Conservation (phyloP, 2,113 vertebrate species). For the Heterocephalus glaber region DNA sequence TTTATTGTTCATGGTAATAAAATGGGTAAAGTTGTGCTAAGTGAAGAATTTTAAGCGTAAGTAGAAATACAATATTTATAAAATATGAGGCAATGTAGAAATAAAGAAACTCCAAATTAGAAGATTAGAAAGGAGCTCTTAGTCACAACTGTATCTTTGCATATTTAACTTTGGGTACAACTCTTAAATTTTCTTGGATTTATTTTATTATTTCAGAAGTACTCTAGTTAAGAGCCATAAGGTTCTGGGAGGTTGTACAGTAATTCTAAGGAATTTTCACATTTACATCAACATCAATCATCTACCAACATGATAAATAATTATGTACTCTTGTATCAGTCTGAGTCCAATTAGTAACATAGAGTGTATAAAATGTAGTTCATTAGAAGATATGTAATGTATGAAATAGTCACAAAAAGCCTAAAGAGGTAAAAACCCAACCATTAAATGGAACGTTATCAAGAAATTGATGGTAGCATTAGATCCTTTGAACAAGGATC, state of each 20-base stretch:
- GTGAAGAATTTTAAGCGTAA: neutral
- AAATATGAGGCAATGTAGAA: neutral
- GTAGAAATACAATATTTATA: constrained; percentile 28
- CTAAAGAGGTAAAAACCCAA: neutral
- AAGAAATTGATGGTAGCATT: neutral
- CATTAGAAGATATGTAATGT: neutral
- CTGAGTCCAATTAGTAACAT: neutral
- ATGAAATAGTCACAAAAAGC: neutral
- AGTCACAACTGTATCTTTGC: neutral
- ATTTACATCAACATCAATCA: neutral
- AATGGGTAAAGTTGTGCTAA: neutral
- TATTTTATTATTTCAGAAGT: neutral
- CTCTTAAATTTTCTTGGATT: neutral
- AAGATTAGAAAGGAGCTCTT: neutral
- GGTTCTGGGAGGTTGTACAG: neutral
- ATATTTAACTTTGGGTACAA: neutral
- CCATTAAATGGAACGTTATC: neutral
- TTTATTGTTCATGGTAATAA: constrained; percentile 41
- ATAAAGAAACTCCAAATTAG: neutral
- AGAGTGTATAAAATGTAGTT: neutral
- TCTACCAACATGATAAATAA: neutral
- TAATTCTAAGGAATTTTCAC: neutral
- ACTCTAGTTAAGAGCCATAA: neutral
- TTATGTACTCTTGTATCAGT: neutral
- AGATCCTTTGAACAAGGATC: neutral